Evolutionary conservation across 2,113 vertebrate genomes (phyloP).

Genomic region (Lipophrys pholis): DNA sequence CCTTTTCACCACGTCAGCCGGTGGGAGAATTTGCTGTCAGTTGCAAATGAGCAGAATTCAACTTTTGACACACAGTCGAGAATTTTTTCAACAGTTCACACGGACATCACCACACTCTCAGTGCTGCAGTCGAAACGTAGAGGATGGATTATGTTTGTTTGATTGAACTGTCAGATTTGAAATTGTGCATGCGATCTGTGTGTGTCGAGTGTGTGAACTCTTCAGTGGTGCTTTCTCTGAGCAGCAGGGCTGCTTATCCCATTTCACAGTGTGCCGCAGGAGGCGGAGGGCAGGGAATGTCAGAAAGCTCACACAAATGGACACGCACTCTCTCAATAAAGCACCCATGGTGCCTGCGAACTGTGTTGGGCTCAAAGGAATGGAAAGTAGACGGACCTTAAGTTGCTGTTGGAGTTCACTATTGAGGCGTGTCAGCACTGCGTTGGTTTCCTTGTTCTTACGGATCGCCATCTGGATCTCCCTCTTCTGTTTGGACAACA

Average conservation of each 20-base stretch:
- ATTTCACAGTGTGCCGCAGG: conserved; percentile 25
- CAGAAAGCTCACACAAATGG: conserved; percentile 24
- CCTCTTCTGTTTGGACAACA: conserved; percentile 91
- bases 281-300: conserved; percentile 24
- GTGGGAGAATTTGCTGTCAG: conserved; percentile 35
- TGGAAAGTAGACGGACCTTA: conserved; percentile 85
- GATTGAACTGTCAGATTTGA: conserved; percentile 22
- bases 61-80: conserved; percentile 10
- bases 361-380: neutral
- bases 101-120: neutral
- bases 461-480: conserved; percentile 95
- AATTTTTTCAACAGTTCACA: conserved; percentile 2
- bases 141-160: neutral
- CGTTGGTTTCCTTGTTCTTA: conserved; percentile 96
- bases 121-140: neutral
- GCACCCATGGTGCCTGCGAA: neutral
- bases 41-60: conserved; percentile 26
- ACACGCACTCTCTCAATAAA: conserved; percentile 4
- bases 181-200: neutral
- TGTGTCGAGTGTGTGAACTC: neutral
- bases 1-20: conserved; percentile 40
- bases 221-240: conserved; percentile 14
- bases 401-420: conserved; percentile 97
- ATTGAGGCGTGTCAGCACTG: conserved; percentile 93
- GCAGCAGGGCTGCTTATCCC: conserved; percentile 8